Base-by-base conservation (phyloP, 1,140 invertebrate genomes). In the Platyura marginata region DNA sequence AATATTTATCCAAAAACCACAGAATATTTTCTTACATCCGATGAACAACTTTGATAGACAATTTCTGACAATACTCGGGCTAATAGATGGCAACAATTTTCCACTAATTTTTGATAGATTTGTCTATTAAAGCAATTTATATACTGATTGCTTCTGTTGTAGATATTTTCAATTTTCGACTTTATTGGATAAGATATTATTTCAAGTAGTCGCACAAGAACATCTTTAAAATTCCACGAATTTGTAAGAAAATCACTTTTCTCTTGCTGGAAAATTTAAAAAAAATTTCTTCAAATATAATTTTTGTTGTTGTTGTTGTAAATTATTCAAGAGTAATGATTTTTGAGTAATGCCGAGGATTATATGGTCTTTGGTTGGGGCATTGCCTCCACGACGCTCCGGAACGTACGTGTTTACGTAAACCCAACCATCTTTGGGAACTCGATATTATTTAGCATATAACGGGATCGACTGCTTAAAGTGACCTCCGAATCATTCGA, bases 11-110 rank as follows among this genome's bases (percentile, higher is more conserved):
- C 47, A 42, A 25, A 48, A 35, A 21, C 21, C 39, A 46, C 18
- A 42, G 47, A 35, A 38, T 29, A 6, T 8, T 29, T 29, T 6
- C 25, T 29, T 45, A 51, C 51, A 39, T 63, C 61, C 0, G 54
- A 50, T 41, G 59, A 39, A 0, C 57, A 49, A 48, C 63, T 66
- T 50, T 85, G 81, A 41, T 81, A 78, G 0, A 89, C 79, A 35
- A 97, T 68, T 66, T 96, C 92, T 3, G 87, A 84, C 21, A 95
- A 72, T 1, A 94, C 76, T 37, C 86, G 71, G 0, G 82, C 79
- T 33, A 92, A 57, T 18, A 96, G 68, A 51, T 88, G 79, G 56
- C 88, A 93, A 49, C 87, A 85, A 61, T 84, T 82, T 43, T 79
- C 72, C 1, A 91, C 75, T 1, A 95, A 47, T 0, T 56, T 59